Evolutionary conservation across 2,797 vertebrate species (phyloP).

Genomic region (Gymnothorax javanicus): DNA sequence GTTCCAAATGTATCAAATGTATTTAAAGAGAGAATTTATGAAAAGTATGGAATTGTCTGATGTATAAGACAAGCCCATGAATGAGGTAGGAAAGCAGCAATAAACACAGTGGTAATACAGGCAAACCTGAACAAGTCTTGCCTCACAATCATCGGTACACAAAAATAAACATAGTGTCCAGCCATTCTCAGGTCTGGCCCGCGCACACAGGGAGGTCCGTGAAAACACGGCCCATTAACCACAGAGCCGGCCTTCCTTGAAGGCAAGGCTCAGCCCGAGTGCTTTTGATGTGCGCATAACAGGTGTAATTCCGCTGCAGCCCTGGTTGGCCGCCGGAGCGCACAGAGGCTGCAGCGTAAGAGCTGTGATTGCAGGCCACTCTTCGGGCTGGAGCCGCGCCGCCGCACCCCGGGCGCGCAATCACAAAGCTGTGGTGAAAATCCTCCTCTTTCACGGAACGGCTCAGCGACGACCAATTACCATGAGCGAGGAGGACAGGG

Average conservation of each 20-base stretch:
- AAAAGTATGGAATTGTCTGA: background rate
- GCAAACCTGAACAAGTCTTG: background rate
- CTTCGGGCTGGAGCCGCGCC: background rate
- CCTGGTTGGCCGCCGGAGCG: background rate
- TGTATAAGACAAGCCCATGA: background rate
- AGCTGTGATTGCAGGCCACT: background rate
- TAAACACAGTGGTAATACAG: background rate
- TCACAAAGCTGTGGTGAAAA: constrained; percentile 2
- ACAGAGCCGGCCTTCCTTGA: background rate
- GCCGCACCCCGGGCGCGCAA: background rate
- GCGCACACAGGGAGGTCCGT: background rate
- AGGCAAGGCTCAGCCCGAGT: background rate
- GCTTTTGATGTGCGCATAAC: background rate
- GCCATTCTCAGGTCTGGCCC: background rate
- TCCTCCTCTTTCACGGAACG: constrained; percentile 1
- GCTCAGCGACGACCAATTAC: constrained; percentile 19
- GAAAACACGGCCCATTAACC: background rate
- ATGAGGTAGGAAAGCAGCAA: background rate
- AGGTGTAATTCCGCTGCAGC: background rate
- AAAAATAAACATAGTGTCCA: background rate
- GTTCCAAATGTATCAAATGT: too few species aligned
- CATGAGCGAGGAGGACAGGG: background rate
- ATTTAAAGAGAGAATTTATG: too few species aligned
- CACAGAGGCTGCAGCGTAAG: background rate
- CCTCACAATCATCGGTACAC: background rate